A percentile compares a stretch with the other conserved stretches of the same genome.
phyloP scores from a whole-genome alignment of 2,888 invertebrate species.

The Eurois occulta region DNA sequence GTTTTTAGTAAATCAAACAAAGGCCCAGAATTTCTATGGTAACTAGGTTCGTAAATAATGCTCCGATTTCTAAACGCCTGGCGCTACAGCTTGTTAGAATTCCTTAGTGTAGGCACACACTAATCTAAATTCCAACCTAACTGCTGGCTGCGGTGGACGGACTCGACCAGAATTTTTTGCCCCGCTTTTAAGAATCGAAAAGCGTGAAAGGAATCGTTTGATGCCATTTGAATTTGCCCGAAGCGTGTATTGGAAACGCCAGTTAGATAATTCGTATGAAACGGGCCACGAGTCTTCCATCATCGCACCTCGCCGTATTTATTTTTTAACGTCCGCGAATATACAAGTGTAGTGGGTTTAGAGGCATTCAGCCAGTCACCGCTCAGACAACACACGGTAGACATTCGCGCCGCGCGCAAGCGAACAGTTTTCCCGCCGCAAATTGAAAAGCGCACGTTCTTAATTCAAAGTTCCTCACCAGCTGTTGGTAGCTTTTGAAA shows the following conservation, averaged over 20 bases:
- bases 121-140: conserved; percentile 55
- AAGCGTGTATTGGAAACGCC: conserved; percentile 65
- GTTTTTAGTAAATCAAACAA: conserved; percentile 10
- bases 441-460: conserved; percentile 79
- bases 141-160: conserved; percentile 38
- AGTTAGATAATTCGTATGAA: conserved; percentile 85
- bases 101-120: conserved; percentile 33
- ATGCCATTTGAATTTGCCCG: conserved; percentile 58
- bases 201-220: conserved; percentile 59
- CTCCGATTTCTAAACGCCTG: conserved; percentile 34
- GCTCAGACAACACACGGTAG: conserved; percentile 83
- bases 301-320: conserved; percentile 84
- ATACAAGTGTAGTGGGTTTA: conserved; percentile 84
- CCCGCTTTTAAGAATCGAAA: conserved; percentile 37
- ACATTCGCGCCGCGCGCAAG: conserved; percentile 81
- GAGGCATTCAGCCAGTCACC: conserved; percentile 86
- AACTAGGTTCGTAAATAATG: neutral
- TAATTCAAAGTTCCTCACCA: conserved; percentile 70
- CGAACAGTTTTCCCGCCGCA: conserved; percentile 82
- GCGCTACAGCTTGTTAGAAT: conserved; percentile 44
- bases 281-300: conserved; percentile 82
- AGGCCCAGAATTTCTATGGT: neutral
- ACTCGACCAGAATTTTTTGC: conserved; percentile 51
- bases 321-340: conserved; percentile 88
- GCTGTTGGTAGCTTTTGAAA: conserved; percentile 69